Percentiles rank a stretch among this genome's conserved stretches.
phyloP scores from a whole-genome alignment of 2,113 vertebrate genomes.

The Leptobrachium leishanense region DNA sequence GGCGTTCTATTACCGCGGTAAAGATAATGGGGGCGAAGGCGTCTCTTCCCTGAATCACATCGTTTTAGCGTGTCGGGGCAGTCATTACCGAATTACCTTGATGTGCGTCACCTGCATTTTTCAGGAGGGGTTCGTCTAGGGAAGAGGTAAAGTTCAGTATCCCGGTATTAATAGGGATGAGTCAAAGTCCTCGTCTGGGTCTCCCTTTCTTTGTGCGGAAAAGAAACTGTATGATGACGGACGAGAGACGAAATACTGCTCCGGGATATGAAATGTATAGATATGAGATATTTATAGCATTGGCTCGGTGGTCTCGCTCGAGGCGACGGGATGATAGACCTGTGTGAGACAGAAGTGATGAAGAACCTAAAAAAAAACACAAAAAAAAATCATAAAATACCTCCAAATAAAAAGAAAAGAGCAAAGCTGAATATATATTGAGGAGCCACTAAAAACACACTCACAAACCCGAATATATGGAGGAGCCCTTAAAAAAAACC shows the following conservation, averaged over 20 bases:
- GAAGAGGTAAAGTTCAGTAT: neutral
- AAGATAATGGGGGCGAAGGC: neutral
- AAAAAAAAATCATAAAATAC: too few species aligned
- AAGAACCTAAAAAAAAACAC: too few species aligned
- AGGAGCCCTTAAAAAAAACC: too few species aligned
- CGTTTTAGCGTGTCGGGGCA: neutral
- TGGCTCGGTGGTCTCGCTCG: neutral
- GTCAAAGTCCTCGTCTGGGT: neutral
- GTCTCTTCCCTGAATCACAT: slow-evolving; percentile 11
- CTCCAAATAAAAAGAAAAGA: too few species aligned
- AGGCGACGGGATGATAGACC: too few species aligned
- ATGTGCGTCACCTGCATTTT: slow-evolving; percentile 20
- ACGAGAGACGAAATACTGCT: neutral
- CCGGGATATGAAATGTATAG: neutral
- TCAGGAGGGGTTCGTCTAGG: neutral
- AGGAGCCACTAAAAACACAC: too few species aligned
- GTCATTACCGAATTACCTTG: neutral
- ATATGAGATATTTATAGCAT: neutral
- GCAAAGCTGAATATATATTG: too few species aligned
- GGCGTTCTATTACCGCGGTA: neutral
- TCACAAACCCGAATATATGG: too few species aligned
- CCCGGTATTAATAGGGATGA: neutral
- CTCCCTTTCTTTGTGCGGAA: neutral
- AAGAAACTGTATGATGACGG: neutral
- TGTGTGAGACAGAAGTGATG: too few species aligned